Evolutionary conservation across 2,113 vertebrate genomes (phyloP).

Genomic region (Dromaius novaehollandiae): DNA sequence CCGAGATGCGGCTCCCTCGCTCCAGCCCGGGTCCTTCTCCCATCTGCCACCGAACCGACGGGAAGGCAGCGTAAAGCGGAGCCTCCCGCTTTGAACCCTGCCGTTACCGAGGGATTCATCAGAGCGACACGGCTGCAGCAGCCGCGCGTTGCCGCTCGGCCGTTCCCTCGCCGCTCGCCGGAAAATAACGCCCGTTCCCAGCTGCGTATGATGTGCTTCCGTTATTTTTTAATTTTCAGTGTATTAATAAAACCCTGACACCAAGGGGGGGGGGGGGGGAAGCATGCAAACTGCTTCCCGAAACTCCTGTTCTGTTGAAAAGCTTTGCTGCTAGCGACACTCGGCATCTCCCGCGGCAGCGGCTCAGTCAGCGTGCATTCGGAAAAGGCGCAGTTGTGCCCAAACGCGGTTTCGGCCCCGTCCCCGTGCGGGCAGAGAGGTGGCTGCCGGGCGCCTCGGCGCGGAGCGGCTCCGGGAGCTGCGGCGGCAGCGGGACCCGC

Average conservation of each 20-base stretch:
- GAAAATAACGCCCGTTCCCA: conserved; percentile 47
- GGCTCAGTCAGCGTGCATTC: conserved; percentile 1
- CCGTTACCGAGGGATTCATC: not conserved
- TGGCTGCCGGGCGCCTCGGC: no score
- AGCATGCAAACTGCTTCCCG: conserved; percentile 21
- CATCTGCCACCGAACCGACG: not conserved
- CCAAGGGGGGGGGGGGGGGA: not conserved
- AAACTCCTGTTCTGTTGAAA: conserved; percentile 31
- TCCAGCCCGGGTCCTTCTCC: not conserved
- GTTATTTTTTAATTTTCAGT: conserved; percentile 59
- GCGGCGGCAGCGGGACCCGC: no score
- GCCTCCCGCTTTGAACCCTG: not conserved
- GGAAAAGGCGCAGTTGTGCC: conserved; percentile 37
- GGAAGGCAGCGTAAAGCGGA: not conserved
- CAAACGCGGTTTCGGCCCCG: not conserved
- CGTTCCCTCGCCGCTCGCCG: conserved; percentile 25
- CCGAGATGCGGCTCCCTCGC: accelerated
- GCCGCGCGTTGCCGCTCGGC: not conserved
- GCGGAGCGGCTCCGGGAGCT: no score
- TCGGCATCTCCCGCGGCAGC: conserved; percentile 38
- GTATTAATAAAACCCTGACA: conserved; percentile 28
- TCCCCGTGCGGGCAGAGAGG: no score
- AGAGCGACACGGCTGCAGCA: conserved; percentile 65
- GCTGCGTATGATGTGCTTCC: conserved; percentile 47
- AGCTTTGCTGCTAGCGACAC: conserved; percentile 30